Conservation (phyloP, 1,140 invertebrate genomes). For the Wasmannia auropunctata region DNA sequence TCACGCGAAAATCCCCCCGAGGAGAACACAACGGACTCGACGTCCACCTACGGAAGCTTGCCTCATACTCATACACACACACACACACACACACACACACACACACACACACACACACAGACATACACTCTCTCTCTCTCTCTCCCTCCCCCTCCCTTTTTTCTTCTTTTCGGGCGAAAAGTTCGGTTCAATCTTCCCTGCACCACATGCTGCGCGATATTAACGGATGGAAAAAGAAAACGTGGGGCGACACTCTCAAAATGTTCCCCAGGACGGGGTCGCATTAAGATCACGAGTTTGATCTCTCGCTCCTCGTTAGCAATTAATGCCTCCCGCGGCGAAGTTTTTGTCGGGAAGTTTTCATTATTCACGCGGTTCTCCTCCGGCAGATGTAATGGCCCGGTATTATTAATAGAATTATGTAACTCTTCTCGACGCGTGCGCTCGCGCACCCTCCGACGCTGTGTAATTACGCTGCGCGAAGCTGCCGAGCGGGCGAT, state of each 20-base stretch:
- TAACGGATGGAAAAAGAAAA: slow-evolving; percentile 51
- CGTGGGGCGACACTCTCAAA: slow-evolving; percentile 20
- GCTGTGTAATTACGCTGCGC: slow-evolving; percentile 45
- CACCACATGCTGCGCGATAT: slow-evolving; percentile 55
- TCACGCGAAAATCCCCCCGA: slow-evolving; percentile 36
- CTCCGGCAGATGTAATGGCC: slow-evolving; percentile 40
- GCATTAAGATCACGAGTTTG: slow-evolving; percentile 54
- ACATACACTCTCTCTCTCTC: too few relatives aligned
- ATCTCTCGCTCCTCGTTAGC: slow-evolving; percentile 52
- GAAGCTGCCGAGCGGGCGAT: slow-evolving; percentile 41
- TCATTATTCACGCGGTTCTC: slow-evolving; percentile 47
- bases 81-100: too few relatives aligned
- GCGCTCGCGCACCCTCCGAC: not conserved
- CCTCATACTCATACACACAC: not conserved
- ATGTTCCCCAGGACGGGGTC: slow-evolving; percentile 14
- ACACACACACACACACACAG: too few relatives aligned
- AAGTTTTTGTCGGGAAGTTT: slow-evolving; percentile 50
- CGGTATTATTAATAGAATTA: slow-evolving; percentile 57
- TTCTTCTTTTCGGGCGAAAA: slow-evolving; percentile 36
- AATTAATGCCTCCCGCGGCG: slow-evolving; percentile 47
- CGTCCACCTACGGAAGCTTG: slow-evolving; percentile 35
- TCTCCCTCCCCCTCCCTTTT: not conserved
- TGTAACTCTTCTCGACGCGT: slow-evolving; percentile 32
- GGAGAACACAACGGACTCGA: slow-evolving; percentile 40
- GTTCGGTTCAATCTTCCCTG: slow-evolving; percentile 61